A percentile compares a stretch with the other conserved stretches of the same genome.
Conservation (phyloP, 2,113 vertebrate genomes). For the Eupsittula cactorum region DNA sequence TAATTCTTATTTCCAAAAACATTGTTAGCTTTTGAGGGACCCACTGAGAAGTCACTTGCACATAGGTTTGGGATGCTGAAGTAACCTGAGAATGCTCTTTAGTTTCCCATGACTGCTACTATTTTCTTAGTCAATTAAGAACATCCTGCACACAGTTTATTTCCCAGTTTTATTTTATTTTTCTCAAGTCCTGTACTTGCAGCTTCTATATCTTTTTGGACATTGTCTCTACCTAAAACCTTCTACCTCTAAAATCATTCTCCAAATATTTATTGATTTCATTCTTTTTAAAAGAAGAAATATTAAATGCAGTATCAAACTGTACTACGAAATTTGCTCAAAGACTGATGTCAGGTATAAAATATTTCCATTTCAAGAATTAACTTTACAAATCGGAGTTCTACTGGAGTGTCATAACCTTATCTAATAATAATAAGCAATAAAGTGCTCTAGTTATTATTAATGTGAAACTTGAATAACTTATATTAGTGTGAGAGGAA, state of each 20-base stretch:
- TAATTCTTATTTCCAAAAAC: background rate
- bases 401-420: background rate
- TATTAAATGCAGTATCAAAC: background rate
- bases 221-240: background rate
- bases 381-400: conserved; percentile 3
- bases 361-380: conserved; percentile 3
- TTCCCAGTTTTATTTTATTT: background rate
- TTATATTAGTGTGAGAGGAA: background rate
- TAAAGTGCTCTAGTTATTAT: conserved; percentile 12
- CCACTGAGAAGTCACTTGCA: background rate
- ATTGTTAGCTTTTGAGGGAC: background rate
- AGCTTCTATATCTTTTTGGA: background rate
- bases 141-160: background rate
- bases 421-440: conserved; percentile 35
- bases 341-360: background rate
- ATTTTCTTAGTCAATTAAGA: background rate
- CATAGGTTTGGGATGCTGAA: background rate
- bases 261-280: background rate
- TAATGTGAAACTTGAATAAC: conserved; percentile 10
- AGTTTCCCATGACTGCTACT: background rate
- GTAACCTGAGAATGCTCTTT: background rate
- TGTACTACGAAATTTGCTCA: background rate
- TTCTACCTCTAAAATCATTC: background rate
- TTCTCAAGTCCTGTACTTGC: background rate
- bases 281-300: background rate